phyloP scores from a whole-genome alignment of 2,888 invertebrate species.

The Aspidiotus rigidus region DNA sequence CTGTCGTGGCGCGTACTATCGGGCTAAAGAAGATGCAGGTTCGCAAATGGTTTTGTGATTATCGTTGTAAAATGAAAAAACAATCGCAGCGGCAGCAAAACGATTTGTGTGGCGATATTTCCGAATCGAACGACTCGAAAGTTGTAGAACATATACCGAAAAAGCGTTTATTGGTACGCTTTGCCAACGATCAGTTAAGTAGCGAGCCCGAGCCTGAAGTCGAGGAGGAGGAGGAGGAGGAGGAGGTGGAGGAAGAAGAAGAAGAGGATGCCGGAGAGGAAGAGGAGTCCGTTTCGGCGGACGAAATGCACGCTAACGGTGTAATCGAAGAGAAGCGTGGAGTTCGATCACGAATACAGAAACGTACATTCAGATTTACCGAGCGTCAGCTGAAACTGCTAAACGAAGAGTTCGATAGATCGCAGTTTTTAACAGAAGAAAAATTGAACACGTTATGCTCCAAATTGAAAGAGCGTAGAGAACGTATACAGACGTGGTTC shows the following conservation, averaged over 20 bases:
- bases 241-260: background rate
- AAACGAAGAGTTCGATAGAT: constrained; percentile 23
- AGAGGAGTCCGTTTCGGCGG: background rate
- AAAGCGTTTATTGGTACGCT: background rate
- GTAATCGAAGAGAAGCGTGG: background rate
- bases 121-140: background rate
- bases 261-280: background rate
- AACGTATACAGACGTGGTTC: constrained; percentile 22
- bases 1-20: constrained; percentile 20
- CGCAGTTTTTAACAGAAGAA: constrained; percentile 22
- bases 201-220: background rate
- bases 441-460: constrained; percentile 1
- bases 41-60: constrained; percentile 29
- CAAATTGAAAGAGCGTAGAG: constrained; percentile 12
- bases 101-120: background rate
- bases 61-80: constrained; percentile 27
- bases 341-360: background rate
- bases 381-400: constrained; percentile 20
- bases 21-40: constrained; percentile 31
- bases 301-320: background rate
- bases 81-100: constrained; percentile 20
- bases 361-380: constrained; percentile 13
- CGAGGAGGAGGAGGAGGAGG: background rate
- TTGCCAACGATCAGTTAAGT: background rate
- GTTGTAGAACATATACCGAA: background rate